Percentiles rank a stretch among this genome's conserved stretches.
Evolutionary conservation across 2,113 vertebrate species (phyloP).

Genomic region (Plecturocebus donacophilus): DNA sequence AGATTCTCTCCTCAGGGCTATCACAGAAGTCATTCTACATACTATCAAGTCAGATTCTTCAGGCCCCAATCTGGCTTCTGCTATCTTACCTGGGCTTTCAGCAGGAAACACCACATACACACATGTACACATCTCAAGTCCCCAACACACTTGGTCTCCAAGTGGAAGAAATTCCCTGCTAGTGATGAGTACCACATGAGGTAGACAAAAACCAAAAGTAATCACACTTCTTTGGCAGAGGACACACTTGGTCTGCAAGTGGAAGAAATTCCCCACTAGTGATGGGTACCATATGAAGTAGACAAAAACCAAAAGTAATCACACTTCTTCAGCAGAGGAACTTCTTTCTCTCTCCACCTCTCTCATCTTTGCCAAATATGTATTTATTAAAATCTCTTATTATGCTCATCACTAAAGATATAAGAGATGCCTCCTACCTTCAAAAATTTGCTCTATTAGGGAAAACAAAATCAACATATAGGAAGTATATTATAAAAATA

Average conservation of each 20-base stretch:
- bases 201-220: constrained; percentile 36
- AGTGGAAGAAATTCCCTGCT: constrained; percentile 1
- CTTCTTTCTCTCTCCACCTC: background rate
- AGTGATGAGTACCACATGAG: background rate
- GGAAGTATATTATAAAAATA: background rate
- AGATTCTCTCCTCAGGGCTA: background rate
- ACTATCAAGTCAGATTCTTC: background rate
- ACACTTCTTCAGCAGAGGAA: background rate
- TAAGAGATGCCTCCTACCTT: constrained; percentile 19
- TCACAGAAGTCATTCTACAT: background rate
- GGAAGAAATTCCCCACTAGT: constrained; percentile 9
- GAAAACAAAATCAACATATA: constrained; percentile 45
- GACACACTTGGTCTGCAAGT: background rate
- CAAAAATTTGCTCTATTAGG: background rate
- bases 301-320: constrained; percentile 29
- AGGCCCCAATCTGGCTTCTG: background rate
- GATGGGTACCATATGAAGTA: background rate
- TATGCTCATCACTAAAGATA: background rate
- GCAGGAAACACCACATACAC: background rate
- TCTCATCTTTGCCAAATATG: background rate
- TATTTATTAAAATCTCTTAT: background rate
- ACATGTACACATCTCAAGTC: background rate
- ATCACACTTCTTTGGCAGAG: background rate
- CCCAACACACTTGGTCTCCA: background rate
- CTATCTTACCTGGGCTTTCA: background rate